Base-by-base conservation (phyloP, 2,888 invertebrate species). In the Seira musarum region DNA sequence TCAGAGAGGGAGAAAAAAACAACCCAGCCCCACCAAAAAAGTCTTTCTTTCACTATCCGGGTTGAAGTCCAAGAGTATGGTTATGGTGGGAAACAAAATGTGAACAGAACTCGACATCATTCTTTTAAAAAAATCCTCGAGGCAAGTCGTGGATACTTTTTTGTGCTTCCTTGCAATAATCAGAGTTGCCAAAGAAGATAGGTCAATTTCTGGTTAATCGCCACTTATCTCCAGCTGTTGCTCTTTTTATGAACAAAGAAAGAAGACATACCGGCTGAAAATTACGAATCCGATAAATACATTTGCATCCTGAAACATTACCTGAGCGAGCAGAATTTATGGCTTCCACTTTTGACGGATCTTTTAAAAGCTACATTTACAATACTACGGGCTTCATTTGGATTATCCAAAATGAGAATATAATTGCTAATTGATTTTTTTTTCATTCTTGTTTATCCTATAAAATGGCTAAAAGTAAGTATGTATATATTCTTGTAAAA, bases 1-100 rank as follows among this genome's bases (percentile, higher is more conserved):
- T 81, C 81, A 81, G 76, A n/a, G 81, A 81, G 68, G 75, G 75
- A 53, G 71, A 60, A 81, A 76, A 75, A 66, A 80, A 53, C 80
- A 57, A 64, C 64, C 46, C 17, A 2, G 66, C 40, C 1, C 66
- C 40, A 3, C 30, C 21, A 53, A 67, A 72, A 63, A 65, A 57
- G 64, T 46, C 53, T 65, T 65, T 25, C 64, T 63, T 57, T 74
- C 67, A 24, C 80, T 70, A 80, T 80, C 80, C 80, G 74, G 80
- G 80, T 80, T 80, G 80, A 75, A 75, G 65, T 46, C 71, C 63
- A 72, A 63, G 13, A 40, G 13, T 6, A 13, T 40, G 40, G 46
- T 24, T 40, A 53, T 63, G 57, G 68, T 73, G 67, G 63, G 64
- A 79, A 79, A 80, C 80, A 49, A 40, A 80, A 80, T 80, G 73